Conservation (phyloP, 37 sponge, comb jelly and placozoan species). For the Corticium candelabrum region DNA sequence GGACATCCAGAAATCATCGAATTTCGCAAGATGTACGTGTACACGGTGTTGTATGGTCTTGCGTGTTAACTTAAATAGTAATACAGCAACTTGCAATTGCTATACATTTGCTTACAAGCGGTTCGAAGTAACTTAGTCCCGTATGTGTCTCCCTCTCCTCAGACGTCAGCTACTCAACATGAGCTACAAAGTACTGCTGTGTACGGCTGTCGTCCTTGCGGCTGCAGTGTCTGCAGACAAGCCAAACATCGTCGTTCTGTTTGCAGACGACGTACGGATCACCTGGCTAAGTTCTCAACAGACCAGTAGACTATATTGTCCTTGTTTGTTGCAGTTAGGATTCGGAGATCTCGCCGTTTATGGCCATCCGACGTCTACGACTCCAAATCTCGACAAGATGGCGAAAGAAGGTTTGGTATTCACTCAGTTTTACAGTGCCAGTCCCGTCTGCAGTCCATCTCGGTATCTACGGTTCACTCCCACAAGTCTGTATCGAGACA, state of each 20-base stretch:
- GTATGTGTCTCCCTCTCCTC: too few species aligned
- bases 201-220: not conserved
- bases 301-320: not conserved
- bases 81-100: too few species aligned
- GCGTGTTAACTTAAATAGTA: too few species aligned
- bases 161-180: too few species aligned
- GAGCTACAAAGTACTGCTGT: too few species aligned
- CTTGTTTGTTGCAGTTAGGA: constrained; percentile 8
- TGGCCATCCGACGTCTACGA: constrained; percentile 8
- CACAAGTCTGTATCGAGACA: not conserved
- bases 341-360: constrained; percentile 8
- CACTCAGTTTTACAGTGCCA: constrained; percentile 8
- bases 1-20: too few species aligned
- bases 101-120: too few species aligned
- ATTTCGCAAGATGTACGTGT: too few species aligned
- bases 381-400: constrained; percentile 9
- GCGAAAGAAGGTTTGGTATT: constrained; percentile 8
- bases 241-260: constrained; percentile 56
- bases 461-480: constrained; percentile 15
- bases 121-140: too few species aligned
- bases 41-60: too few species aligned
- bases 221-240: not conserved
- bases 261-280: constrained; percentile 47
- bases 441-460: constrained; percentile 37
- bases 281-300: not conserved